These are phyloP conservation scores for Leucoma salicis DNA, from an alignment of 2,888 invertebrate species.

Conservation along the genomic window DNA sequence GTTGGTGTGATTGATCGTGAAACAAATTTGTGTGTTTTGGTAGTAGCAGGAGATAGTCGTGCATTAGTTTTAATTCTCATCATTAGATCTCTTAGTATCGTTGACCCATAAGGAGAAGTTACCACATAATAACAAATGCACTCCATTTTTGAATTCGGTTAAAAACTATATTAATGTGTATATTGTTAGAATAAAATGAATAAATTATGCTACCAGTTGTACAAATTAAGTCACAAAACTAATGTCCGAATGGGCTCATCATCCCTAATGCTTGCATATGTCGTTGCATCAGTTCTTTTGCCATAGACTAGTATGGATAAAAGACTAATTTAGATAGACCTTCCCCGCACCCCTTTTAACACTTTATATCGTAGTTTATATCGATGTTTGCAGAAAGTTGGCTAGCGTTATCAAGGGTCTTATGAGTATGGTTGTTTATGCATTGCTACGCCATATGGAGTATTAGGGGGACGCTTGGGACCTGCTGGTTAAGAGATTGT, in stretches of 20 bases:
- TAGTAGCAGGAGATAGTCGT: too few relatives aligned
- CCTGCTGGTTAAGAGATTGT: slow-evolving; percentile 60
- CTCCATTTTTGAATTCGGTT: too few relatives aligned
- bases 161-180: too few relatives aligned
- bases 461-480: slow-evolving; percentile 79
- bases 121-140: too few relatives aligned
- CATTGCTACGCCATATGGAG: slow-evolving; percentile 76
- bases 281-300: slow-evolving; percentile 72
- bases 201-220: slow-evolving; percentile 56
- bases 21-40: too few relatives aligned
- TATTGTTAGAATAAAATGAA: neutral
- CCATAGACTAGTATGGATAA: slow-evolving; percentile 67
- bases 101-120: too few relatives aligned
- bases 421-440: slow-evolving; percentile 54
- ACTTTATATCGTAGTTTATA: too few relatives aligned
- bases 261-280: slow-evolving; percentile 80
- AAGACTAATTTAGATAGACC: slow-evolving; percentile 46
- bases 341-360: slow-evolving; percentile 18
- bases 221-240: slow-evolving; percentile 62
- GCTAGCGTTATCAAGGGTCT: slow-evolving; percentile 38
- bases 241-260: slow-evolving; percentile 71
- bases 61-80: too few relatives aligned
- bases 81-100: too few relatives aligned
- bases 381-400: slow-evolving; percentile 4
- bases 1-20: too few relatives aligned